Evolutionary conservation across 1,140 invertebrate species (phyloP), one percentile per base, ranked within the genome.

Genomic region (Adelges cooleyi): DNA sequence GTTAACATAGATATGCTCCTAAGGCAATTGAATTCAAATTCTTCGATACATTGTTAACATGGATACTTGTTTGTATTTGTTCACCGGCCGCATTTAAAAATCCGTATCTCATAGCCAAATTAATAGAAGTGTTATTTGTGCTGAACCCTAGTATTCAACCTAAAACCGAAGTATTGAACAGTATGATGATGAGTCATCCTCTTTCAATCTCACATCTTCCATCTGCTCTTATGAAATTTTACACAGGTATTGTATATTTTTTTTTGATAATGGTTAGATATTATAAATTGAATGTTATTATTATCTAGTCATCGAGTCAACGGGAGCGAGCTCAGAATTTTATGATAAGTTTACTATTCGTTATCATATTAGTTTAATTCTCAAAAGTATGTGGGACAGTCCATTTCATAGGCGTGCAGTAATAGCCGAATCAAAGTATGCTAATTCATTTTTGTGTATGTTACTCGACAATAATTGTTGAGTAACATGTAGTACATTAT

Each of bases 311-410:
- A 92, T 99, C 38, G 96, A 99, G 78, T 92, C 92, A 2, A 98
- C 94, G 11, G 95, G 95, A 20, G 90, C 95, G 53, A 93, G 88
- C 74, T 94, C 89, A 42, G 95, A 98, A 76, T 99, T 98, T 77
- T 99, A 98, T 73, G 95, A 98, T 77, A 99, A 98, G 78, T 99
- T 98, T 75, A 93, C 92, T 11, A 98, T 98, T 72, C 84, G 93
- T 68, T 97, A 97, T 78, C 92, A 96, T 73, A 96, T 98, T 72
- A 96, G 93, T 76, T 84, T 97, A 71, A 94, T 98, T 71, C 82
- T 98, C 50, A 95, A 97, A 75, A 83, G 85, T 15, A 86, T 89
- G 83, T 89, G 86, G 86, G 84, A 86, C 25, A 83, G 84, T 70
- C 76, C 78, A n/a, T 72, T 81, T 2, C 83, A 85, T 69, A 77